Evolutionary conservation across 2,888 invertebrate species (phyloP).

Genomic region (Acrocera orbiculus): DNA sequence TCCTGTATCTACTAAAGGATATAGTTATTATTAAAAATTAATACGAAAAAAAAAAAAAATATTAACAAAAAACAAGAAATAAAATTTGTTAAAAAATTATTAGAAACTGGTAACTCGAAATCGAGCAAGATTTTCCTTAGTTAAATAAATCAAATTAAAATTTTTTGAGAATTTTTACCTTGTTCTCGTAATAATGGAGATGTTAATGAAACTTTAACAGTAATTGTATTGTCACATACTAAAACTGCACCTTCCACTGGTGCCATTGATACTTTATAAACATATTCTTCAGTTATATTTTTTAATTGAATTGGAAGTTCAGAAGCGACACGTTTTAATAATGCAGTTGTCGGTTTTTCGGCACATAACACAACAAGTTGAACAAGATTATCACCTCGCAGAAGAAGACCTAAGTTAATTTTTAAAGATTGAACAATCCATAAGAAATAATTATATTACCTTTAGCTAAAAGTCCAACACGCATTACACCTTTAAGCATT

Average conservation of each 20-base stretch:
- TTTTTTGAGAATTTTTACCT: conserved; percentile 30
- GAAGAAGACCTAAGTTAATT: conserved; percentile 47
- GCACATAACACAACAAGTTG: conserved; percentile 88
- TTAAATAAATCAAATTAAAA: conserved; percentile 1
- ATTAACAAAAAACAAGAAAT: too few species aligned
- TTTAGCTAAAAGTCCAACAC: conserved; percentile 81
- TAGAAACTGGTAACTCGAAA: conserved; percentile 18
- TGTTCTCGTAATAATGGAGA: conserved; percentile 85
- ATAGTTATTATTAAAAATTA: too few species aligned
- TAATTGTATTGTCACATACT: conserved; percentile 60
- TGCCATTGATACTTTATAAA: conserved; percentile 68
- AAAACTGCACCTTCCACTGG: conserved; percentile 71
- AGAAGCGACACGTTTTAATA: conserved; percentile 73
- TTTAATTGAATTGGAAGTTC: conserved; percentile 66
- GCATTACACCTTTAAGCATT: conserved; percentile 88
- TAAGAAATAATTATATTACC: conserved; percentile 14
- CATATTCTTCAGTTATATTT: conserved; percentile 50
- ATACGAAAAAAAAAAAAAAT: too few species aligned
- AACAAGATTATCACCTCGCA: conserved; percentile 77
- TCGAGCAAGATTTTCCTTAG: conserved; percentile 10
- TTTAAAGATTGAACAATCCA: not conserved
- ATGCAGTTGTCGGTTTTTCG: conserved; percentile 76
- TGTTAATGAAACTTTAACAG: conserved; percentile 76
- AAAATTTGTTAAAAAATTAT: conserved; percentile 2
- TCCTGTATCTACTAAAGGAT: too few species aligned